Evolutionary conservation across 35 echinoderm and acorn worm genomes (phyloP), one percentile per base, ranked within the genome.

Genomic region (Acanthaster planci): DNA sequence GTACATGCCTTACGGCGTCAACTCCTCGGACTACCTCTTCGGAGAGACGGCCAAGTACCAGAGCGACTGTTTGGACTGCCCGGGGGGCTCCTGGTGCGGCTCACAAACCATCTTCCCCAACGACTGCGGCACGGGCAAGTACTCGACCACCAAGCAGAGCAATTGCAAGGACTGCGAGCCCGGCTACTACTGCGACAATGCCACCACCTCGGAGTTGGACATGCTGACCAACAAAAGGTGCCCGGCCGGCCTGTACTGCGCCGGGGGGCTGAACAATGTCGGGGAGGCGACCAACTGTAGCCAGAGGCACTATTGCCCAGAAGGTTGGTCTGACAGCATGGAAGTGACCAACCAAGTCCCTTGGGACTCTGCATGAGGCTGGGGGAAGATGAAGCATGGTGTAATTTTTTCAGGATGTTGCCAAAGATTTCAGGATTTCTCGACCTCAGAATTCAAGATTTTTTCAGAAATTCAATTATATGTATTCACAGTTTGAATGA

Each of bases 1-100:
- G 16, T 98, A 98, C 85, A 98, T 98, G 95, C 95, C 95, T 17
- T 87, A 91, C 80, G 95, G 95, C 19, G 92, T 89, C 4, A 72
- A 98, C 52, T 32, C 44, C 52, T 86, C 80, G 37, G 92, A 85
- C 0, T 85, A 76, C 32, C 76, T 94, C 5, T 54, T 38, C 22
- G 95, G 95, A 0, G 81, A 68, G 39, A 78, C 88, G 0, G 91
- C 95, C 2, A 82, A 89, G 18, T 98, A 93, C 75, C 87, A 98
- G 81, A 85, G 64, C 67, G 90, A 98, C 82, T 93, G 95, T 38
- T 42, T 90, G 16, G 85, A 90, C 18, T 93, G 91, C 39, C 76
- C 91, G 0, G 95, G 87, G 29, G 91, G 95, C 10, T 93, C 85
- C 72, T 94, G 53, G 83, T 98, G 91, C 40, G 67, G 67, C 8